Percentiles rank a stretch among this genome's conserved stretches.
phyloP scores from a whole-genome alignment of 2,888 invertebrate species.

The Marasmarcha lunaedactyla region DNA sequence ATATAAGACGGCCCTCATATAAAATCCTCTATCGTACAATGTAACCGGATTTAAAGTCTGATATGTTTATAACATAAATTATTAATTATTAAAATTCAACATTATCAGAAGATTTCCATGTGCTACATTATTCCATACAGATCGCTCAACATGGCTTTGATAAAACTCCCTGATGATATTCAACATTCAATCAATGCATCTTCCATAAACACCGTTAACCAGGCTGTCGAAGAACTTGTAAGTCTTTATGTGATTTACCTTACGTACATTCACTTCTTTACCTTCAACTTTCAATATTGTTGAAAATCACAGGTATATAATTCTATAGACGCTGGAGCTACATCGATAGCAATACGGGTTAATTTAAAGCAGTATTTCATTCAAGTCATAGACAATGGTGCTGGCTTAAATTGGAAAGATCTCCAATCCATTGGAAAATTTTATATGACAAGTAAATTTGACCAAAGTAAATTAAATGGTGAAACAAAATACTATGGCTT shows the following conservation, averaged over 20 bases:
- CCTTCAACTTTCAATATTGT: slow-evolving; percentile 2
- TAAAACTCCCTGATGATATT: slow-evolving; percentile 45
- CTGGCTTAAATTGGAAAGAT: slow-evolving; percentile 71
- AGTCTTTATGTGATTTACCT: slow-evolving; percentile 10
- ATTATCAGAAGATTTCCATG: too few relatives aligned
- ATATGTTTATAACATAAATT: too few relatives aligned
- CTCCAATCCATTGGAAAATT: slow-evolving; percentile 71
- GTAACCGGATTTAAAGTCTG: too few relatives aligned
- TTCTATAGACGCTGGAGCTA: slow-evolving; percentile 77
- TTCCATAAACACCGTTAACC: slow-evolving; percentile 63
- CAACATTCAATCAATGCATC: slow-evolving; percentile 68
- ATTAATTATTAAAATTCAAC: too few relatives aligned
- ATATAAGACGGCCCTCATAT: too few relatives aligned
- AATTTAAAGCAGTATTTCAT: slow-evolving; percentile 71
- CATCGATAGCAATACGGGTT: slow-evolving; percentile 77
- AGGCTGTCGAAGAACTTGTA: slow-evolving; percentile 76
- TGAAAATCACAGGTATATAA: slow-evolving; percentile 72
- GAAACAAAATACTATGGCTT: slow-evolving; percentile 73
- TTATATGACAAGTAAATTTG: slow-evolving; percentile 74
- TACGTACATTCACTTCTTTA: not conserved
- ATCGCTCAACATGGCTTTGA: slow-evolving; percentile 40
- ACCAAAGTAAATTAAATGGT: slow-evolving; percentile 58
- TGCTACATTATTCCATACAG: too few relatives aligned
- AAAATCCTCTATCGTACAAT: too few relatives aligned
- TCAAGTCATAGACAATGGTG: slow-evolving; percentile 84